phyloP scores from a whole-genome alignment of 2,888 invertebrate genomes.

The Ferdinandea cuprea region DNA sequence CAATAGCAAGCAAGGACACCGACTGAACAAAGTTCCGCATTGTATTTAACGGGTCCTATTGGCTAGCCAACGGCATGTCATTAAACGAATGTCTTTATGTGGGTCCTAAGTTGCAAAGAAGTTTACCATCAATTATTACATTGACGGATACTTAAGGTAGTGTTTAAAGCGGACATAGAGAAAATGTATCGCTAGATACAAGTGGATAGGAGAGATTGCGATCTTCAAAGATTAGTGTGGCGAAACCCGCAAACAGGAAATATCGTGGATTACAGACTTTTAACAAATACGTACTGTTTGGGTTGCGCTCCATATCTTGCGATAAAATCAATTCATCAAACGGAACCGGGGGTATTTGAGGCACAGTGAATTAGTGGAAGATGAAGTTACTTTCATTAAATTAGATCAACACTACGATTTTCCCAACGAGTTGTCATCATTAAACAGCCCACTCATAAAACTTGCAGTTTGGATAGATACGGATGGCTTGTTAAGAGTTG shows the following conservation, averaged over 20 bases:
- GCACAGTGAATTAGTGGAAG: slow-evolving; percentile 6
- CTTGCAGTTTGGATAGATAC: slow-evolving; percentile 12
- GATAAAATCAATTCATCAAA: not conserved
- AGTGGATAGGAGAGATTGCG: not conserved
- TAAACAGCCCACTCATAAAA: not conserved
- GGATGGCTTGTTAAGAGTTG: slow-evolving; percentile 13
- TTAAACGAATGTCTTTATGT: slow-evolving; percentile 14
- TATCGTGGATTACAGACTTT: not conserved
- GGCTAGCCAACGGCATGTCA: slow-evolving; percentile 4
- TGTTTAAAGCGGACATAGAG: slow-evolving; percentile 11
- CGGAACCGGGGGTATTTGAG: not conserved
- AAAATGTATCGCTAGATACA: slow-evolving; percentile 20
- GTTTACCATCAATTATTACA: slow-evolving; percentile 13
- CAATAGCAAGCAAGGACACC: slow-evolving; percentile 7
- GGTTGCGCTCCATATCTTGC: slow-evolving; percentile 2
- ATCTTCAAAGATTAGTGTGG: slow-evolving; percentile 16
- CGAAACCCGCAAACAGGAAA: not conserved
- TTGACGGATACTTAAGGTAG: slow-evolving; percentile 10
- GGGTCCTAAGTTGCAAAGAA: slow-evolving; percentile 17
- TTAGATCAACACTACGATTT: slow-evolving; percentile 11
- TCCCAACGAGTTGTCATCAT: slow-evolving; percentile 6
- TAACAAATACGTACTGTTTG: not conserved
- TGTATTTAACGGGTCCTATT: not conserved
- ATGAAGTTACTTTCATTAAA: slow-evolving; percentile 3
- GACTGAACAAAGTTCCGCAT: slow-evolving; percentile 1